Evolutionary conservation across 2,888 invertebrate species (phyloP).

Genomic region (Balanococcus diminutus): DNA sequence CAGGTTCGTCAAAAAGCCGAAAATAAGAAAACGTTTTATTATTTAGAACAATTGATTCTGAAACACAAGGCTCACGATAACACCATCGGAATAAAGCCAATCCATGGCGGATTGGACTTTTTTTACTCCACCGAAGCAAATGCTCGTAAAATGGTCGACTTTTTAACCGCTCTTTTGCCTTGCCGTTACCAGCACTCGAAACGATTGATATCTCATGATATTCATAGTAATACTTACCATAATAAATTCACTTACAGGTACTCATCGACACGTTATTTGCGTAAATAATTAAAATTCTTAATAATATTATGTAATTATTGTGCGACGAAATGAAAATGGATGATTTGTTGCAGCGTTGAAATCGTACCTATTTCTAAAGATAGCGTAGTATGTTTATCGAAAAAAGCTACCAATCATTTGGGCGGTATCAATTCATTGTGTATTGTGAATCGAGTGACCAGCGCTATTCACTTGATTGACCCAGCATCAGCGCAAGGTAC

Average conservation of each 20-base stretch:
- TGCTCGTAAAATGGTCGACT: conserved; percentile 95
- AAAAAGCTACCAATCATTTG: conserved; percentile 81
- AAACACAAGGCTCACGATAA: conserved; percentile 93
- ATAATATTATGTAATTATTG: conserved; percentile 19
- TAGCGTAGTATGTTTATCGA: conserved; percentile 86
- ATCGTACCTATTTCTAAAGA: conserved; percentile 96
- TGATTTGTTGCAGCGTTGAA: conserved; percentile 75
- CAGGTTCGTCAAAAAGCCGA: conserved; percentile 86
- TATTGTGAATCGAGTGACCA: conserved; percentile 86
- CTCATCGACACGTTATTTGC: background rate
- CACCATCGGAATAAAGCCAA: conserved; percentile 85
- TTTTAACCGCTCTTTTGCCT: conserved; percentile 85
- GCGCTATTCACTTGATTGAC: conserved; percentile 90
- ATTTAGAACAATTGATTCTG: conserved; percentile 94
- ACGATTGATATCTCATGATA: conserved; percentile 95
- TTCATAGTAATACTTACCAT: conserved; percentile 94
- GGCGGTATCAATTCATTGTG: conserved; percentile 89
- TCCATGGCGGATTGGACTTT: conserved; percentile 91
- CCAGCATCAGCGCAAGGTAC: conserved; percentile 82
- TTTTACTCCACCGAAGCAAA: conserved; percentile 87
- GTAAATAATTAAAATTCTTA: background rate
- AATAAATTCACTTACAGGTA: conserved; percentile 87
- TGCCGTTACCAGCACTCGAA: conserved; percentile 88
- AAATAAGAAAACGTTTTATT: conserved; percentile 97
- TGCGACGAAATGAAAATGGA: too few species aligned